Percentiles rank a stretch among this genome's conserved stretches.
These are phyloP conservation scores for Campylomormyrus tamandua DNA, from an alignment of 2,113 vertebrate genomes.

Conservation along the genomic window DNA sequence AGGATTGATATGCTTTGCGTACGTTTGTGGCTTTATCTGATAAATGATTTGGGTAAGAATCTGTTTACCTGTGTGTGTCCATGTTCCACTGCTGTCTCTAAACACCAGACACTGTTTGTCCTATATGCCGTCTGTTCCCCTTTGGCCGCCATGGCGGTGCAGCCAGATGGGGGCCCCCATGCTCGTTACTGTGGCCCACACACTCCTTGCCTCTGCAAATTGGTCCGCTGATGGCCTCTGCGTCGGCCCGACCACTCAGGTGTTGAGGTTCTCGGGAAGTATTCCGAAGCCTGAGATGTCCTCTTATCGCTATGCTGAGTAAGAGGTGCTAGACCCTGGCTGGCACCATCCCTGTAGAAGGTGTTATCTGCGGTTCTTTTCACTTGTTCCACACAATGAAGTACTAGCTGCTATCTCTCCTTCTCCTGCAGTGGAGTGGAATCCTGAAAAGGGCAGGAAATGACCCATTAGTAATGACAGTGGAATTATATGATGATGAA, in stretches of 20 bases:
- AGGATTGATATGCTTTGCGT: background rate
- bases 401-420: background rate
- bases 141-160: background rate
- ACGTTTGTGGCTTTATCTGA: background rate
- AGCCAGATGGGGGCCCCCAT: slow-evolving; percentile 1
- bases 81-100: background rate
- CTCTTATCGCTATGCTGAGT: background rate
- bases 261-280: background rate
- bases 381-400: slow-evolving; percentile 3
- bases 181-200: slow-evolving; percentile 28
- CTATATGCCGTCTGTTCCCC: background rate
- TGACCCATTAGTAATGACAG: slow-evolving; percentile 12
- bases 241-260: background rate
- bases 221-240: background rate
- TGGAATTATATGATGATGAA: slow-evolving; percentile 7
- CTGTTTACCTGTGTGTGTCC: background rate
- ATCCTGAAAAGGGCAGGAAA: background rate
- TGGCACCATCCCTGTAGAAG: background rate
- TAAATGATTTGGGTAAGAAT: background rate
- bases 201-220: background rate
- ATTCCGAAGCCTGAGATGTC: background rate
- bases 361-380: background rate
- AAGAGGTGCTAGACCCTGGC: background rate
- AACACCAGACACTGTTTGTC: background rate
- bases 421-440: background rate